Conservation (phyloP, 2,888 invertebrate species). For the Tetragonula carbonaria region DNA sequence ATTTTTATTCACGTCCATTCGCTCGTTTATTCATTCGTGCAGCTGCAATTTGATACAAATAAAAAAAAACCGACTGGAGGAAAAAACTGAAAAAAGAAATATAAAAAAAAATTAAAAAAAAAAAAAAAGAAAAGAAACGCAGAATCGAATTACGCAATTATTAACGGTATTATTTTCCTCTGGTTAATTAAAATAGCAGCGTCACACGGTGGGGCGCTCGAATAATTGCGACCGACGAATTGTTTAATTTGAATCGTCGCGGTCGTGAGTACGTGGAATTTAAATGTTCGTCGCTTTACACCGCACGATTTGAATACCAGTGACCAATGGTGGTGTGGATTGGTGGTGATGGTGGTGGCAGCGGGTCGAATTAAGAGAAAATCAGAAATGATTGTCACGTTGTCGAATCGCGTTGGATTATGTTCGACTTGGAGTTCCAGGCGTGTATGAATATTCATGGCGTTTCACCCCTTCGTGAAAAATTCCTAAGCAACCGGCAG, state of each 20-base stretch:
- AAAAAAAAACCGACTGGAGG: background rate
- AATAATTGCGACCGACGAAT: constrained; percentile 50
- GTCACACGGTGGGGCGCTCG: background rate
- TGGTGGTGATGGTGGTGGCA: background rate
- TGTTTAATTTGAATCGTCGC: constrained; percentile 53
- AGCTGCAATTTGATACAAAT: background rate
- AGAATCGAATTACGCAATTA: constrained; percentile 29
- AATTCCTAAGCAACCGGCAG: constrained; percentile 54
- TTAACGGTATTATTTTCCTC: constrained; percentile 26
- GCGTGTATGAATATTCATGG: constrained; percentile 64
- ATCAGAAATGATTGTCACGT: constrained; percentile 64
- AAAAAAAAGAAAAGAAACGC: background rate
- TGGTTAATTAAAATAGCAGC: constrained; percentile 42
- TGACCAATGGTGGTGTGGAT: background rate
- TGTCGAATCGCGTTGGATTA: constrained; percentile 54
- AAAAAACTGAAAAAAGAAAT: background rate
- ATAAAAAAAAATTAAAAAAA: too few species aligned
- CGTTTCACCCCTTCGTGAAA: constrained; percentile 46
- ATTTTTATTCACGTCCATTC: background rate
- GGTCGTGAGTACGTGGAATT: constrained; percentile 51
- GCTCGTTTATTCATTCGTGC: background rate
- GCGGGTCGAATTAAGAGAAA: constrained; percentile 40
- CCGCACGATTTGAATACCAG: constrained; percentile 44
- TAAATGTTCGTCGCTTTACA: constrained; percentile 54
- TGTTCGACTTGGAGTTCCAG: constrained; percentile 44